A percentile compares a stretch with the other conserved stretches of the same genome.
Conservation (phyloP, 2,113 vertebrate species). For the Nesospiza acunhae region DNA sequence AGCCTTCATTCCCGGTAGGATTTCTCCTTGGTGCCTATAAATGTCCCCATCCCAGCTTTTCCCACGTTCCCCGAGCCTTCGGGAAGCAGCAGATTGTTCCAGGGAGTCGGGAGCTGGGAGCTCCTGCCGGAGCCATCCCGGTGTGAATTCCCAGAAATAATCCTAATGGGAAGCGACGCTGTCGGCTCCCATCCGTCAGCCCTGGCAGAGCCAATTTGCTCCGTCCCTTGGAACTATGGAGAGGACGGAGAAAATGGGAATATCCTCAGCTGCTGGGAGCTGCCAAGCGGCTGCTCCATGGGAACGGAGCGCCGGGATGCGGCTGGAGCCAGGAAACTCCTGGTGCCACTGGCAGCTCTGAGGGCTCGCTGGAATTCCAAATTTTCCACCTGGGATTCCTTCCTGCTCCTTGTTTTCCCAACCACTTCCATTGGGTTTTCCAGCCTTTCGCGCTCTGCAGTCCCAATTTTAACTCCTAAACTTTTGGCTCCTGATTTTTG, state of each 20-base stretch:
- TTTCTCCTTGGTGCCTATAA: neutral
- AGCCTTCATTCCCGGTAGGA: neutral
- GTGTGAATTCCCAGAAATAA: neutral
- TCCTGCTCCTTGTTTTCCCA: neutral
- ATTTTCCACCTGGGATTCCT: fast-evolving
- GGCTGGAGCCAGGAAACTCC: neutral
- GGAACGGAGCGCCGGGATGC: neutral
- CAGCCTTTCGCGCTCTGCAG: neutral
- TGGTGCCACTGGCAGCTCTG: neutral
- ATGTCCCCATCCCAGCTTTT: neutral
- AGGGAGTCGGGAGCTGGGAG: neutral
- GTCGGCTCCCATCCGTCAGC: neutral
- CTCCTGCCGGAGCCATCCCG: neutral
- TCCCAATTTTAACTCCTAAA: neutral
- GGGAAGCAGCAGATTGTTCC: neutral
- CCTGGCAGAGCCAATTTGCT: neutral
- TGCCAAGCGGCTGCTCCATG: fast-evolving
- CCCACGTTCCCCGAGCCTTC: neutral
- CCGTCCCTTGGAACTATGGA: neutral
- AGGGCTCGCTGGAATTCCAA: fast-evolving
- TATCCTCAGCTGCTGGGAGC: neutral
- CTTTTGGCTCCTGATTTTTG: neutral
- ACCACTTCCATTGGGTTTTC: neutral
- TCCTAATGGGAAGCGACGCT: neutral
- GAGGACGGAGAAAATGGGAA: neutral